These are phyloP conservation scores for Diarsia mendica DNA, from an alignment of 2,888 invertebrate species.

Conservation along the genomic window DNA sequence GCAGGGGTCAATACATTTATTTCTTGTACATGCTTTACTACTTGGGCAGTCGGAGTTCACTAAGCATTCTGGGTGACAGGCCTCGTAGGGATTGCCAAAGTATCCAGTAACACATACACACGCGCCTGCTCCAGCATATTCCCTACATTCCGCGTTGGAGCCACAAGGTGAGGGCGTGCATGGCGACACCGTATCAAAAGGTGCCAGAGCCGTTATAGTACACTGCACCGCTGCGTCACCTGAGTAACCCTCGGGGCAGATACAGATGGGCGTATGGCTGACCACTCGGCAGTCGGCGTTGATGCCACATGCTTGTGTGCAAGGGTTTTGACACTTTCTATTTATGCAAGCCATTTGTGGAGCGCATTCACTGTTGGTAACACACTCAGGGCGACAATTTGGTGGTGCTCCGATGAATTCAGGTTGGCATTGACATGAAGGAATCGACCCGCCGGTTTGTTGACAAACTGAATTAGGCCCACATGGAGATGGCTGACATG, in stretches of 20 bases:
- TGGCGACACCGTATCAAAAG: conserved; percentile 85
- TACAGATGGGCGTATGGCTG: conserved; percentile 93
- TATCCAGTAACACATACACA: conserved; percentile 93
- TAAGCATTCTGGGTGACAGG: conserved; percentile 93
- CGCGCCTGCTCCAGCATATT: conserved; percentile 90
- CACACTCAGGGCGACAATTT: conserved; percentile 93
- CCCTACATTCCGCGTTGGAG: conserved; percentile 91
- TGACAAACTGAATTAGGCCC: conserved; percentile 93
- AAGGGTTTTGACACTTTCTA: conserved; percentile 94
- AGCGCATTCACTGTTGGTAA: conserved; percentile 93
- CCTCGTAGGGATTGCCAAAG: conserved; percentile 95
- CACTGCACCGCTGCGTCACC: conserved; percentile 95
- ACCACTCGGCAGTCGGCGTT: conserved; percentile 94
- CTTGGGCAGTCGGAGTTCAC: conserved; percentile 93
- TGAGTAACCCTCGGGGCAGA: conserved; percentile 92
- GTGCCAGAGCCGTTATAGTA: conserved; percentile 70
- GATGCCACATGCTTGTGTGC: conserved; percentile 93
- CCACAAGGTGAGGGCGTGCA: conserved; percentile 92
- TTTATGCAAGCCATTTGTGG: conserved; percentile 93
- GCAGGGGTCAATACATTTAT: conserved; percentile 94
- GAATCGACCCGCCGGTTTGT: conserved; percentile 88
- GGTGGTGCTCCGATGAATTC: conserved; percentile 93
- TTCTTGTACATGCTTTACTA: conserved; percentile 92
- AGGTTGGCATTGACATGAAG: conserved; percentile 93
- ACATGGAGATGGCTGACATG: conserved; percentile 94